phyloP scores from a whole-genome alignment of 2,113 vertebrate species.

The Columbina picui region DNA sequence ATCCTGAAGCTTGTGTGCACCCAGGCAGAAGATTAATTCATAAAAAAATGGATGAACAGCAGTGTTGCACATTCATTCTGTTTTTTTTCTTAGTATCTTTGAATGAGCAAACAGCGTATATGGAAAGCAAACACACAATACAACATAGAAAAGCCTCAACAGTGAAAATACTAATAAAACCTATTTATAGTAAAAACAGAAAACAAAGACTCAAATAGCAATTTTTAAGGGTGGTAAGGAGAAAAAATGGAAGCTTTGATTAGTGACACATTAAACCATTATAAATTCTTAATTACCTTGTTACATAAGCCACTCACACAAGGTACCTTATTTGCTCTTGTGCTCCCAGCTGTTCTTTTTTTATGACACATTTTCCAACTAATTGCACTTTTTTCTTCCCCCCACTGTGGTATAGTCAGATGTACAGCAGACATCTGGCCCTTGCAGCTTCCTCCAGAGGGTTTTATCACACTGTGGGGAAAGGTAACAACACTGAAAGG shows the following conservation, averaged over 20 bases:
- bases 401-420: neutral
- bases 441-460: neutral
- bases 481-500: neutral
- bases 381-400: neutral
- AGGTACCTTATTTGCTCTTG: neutral
- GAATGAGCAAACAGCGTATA: neutral
- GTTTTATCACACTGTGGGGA: neutral
- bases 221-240: neutral
- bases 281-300: neutral
- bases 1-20: neutral
- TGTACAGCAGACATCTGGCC: neutral
- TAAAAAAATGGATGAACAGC: neutral
- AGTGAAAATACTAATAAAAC: neutral
- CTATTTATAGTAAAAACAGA: neutral
- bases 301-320: neutral
- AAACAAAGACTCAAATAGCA: neutral
- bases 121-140: neutral
- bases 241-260: neutral
- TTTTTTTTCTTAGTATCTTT: neutral
- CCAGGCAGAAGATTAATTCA: neutral
- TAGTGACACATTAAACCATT: neutral
- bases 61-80: neutral
- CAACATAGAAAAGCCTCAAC: neutral
- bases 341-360: constrained; percentile 17
- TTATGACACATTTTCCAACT: constrained; percentile 1